Evolutionary conservation across 2,797 vertebrate genomes (phyloP).

Genomic region (Macroramphosus scolopax): DNA sequence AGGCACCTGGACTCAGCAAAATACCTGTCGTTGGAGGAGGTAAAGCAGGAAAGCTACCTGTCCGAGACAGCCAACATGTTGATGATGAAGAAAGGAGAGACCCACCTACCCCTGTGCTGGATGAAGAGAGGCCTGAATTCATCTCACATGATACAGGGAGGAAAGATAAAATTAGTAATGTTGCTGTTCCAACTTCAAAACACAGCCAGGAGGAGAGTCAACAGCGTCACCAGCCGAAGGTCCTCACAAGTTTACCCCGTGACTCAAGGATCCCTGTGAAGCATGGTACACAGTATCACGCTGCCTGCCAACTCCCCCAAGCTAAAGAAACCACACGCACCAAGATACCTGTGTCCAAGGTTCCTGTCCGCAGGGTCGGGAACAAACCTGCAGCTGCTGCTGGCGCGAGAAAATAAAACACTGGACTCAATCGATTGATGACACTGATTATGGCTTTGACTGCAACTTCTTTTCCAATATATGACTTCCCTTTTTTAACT

Average conservation of each 20-base stretch:
- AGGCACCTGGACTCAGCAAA: conserved; percentile 81
- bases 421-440: conserved; percentile 13
- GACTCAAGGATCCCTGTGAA: conserved; percentile 97
- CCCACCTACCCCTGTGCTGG: conserved; percentile 77
- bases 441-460: conserved; percentile 28
- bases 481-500: conserved; percentile 30
- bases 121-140: conserved; percentile 77
- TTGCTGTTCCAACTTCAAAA: conserved; percentile 51
- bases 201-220: conserved; percentile 77
- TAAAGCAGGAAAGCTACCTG: conserved; percentile 69
- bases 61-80: conserved; percentile 77
- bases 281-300: conserved; percentile 74
- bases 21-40: conserved; percentile 83
- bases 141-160: conserved; percentile 80
- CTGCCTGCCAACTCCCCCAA: conserved; percentile 74
- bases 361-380: conserved; percentile 87
- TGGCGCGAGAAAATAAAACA: conserved; percentile 82
- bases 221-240: conserved; percentile 77
- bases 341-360: conserved; percentile 96
- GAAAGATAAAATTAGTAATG: conserved; percentile 77
- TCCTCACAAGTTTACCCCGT: conserved; percentile 77
- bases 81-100: conserved; percentile 85
- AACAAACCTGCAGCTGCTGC: conserved; percentile 78
- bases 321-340: conserved; percentile 88
- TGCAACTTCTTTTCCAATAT: conserved; percentile 22